A percentile compares a stretch with the other conserved stretches of the same genome.
Evolutionary conservation across 2,113 vertebrate genomes (phyloP).

Genomic region (Casuarius casuarius): DNA sequence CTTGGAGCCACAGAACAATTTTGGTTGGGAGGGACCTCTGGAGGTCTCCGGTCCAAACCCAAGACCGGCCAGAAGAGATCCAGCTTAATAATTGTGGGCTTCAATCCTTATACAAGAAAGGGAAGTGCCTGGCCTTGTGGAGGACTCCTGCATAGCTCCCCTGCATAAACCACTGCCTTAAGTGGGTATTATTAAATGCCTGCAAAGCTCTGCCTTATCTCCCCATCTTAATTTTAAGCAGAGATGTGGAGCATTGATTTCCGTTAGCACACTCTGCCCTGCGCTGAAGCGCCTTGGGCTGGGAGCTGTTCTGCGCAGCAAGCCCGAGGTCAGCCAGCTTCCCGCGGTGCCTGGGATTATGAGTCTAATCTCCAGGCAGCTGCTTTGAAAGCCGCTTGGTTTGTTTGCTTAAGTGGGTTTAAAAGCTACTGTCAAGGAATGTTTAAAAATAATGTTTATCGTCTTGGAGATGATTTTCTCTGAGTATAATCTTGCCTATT

Average conservation of each 20-base stretch:
- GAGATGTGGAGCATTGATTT: neutral
- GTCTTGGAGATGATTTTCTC: neutral
- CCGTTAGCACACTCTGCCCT: neutral
- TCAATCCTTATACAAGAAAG: neutral
- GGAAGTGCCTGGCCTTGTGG: accelerated
- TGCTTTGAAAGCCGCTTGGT: neutral
- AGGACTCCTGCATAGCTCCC: neutral
- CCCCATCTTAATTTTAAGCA: neutral
- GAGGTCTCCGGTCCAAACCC: neutral
- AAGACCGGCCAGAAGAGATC: neutral
- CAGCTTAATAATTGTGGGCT: accelerated
- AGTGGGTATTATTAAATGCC: neutral
- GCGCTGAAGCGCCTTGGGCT: neutral
- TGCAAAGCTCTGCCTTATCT: neutral
- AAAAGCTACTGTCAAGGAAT: neutral
- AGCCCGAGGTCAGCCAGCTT: neutral
- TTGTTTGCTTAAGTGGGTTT: constrained; percentile 23
- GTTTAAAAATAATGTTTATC: neutral
- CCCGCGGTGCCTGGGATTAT: neutral
- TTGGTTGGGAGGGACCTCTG: neutral
- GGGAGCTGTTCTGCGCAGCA: neutral
- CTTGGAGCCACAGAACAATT: neutral
- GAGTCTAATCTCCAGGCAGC: neutral
- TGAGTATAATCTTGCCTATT: neutral
- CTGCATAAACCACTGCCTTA: neutral